phyloP scores from a whole-genome alignment of 2,113 vertebrate genomes.

The Actinemys pallida region DNA sequence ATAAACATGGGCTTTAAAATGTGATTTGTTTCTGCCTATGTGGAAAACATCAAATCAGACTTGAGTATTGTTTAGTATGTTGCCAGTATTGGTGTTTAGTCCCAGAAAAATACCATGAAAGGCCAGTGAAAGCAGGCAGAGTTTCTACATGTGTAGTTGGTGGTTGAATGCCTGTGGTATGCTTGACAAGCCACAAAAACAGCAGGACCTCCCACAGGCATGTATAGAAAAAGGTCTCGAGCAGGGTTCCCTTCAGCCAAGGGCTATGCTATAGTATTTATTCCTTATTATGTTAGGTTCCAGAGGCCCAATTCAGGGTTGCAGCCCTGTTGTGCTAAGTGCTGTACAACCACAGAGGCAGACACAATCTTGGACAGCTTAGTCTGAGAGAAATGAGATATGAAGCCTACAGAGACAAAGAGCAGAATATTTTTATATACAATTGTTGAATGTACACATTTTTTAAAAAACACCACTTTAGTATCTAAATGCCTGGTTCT shows the following conservation, averaged over 20 bases:
- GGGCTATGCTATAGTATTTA: not conserved
- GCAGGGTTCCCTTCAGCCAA: not conserved
- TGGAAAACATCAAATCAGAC: not conserved
- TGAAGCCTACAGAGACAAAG: not conserved
- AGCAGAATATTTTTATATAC: not conserved
- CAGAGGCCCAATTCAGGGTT: not conserved
- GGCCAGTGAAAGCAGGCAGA: not conserved
- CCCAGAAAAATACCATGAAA: not conserved
- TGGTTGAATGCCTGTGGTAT: not conserved
- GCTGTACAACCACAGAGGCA: not conserved
- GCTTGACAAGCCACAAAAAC: not conserved
- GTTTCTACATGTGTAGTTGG: not conserved
- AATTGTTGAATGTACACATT: not conserved
- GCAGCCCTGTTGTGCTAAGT: fast-evolving
- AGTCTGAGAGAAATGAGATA: not conserved
- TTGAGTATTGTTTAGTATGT: not conserved
- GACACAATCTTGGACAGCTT: not conserved
- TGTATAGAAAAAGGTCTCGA: not conserved
- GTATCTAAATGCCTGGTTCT: not conserved
- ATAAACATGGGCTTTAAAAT: not conserved
- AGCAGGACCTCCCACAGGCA: not conserved
- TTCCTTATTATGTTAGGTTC: not conserved
- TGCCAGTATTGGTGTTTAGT: not conserved
- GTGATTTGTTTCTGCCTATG: not conserved
- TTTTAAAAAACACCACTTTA: not conserved